Evolutionary conservation across 2,113 vertebrate genomes (phyloP).

Genomic region (Phasianus colchicus): DNA sequence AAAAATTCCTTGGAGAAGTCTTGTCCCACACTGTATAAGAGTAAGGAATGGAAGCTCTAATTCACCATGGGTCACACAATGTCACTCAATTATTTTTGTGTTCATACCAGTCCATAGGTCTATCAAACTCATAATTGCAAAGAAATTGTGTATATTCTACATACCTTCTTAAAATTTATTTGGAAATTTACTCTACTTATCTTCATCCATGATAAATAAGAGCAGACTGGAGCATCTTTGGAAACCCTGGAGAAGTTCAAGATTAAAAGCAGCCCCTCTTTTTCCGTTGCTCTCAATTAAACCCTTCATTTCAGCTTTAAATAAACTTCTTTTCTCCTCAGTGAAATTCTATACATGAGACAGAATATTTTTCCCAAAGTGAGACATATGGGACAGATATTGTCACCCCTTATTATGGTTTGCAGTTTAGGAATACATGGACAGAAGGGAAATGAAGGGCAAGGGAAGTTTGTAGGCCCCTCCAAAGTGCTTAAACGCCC

Average conservation of each 20-base stretch:
- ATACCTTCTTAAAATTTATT: background rate
- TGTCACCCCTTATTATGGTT: background rate
- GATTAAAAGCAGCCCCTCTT: fast-evolving
- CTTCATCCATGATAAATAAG: background rate
- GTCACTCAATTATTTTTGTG: background rate
- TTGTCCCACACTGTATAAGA: background rate
- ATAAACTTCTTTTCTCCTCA: background rate
- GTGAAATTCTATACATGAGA: background rate
- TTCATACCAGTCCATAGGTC: background rate
- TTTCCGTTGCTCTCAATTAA: background rate
- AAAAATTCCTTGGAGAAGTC: background rate
- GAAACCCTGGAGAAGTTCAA: background rate
- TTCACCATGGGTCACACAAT: background rate
- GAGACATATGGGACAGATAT: background rate
- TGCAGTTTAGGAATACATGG: background rate
- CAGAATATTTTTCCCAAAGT: background rate
- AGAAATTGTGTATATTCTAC: background rate
- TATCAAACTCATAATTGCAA: background rate
- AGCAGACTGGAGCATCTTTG: background rate
- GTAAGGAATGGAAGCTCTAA: background rate
- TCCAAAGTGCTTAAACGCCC: background rate
- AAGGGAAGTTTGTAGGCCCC: background rate
- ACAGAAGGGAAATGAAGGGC: background rate
- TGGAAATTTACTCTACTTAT: background rate
- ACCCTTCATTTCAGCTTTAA: background rate